Conservation (phyloP, 2,797 vertebrate genomes). For the Rhinophrynus dorsalis region DNA sequence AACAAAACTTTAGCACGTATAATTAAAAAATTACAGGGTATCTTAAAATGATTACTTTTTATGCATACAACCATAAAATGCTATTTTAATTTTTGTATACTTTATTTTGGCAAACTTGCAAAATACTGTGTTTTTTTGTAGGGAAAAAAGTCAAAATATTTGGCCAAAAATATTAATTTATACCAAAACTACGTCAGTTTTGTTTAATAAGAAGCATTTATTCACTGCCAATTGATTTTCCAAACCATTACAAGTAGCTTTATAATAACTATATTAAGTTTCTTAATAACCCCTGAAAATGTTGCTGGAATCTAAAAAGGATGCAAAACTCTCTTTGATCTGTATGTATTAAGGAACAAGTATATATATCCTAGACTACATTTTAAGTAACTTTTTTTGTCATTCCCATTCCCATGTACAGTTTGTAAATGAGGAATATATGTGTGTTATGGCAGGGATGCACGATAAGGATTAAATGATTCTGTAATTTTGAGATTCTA, state of each 20-base stretch:
- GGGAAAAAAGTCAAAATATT: slow-evolving; percentile 9
- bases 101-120: slow-evolving; percentile 22
- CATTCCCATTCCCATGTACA: too few species aligned
- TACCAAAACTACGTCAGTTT: slow-evolving; percentile 38
- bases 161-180: slow-evolving; percentile 46
- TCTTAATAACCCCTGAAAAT: slow-evolving; percentile 35
- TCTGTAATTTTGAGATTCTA: too few species aligned
- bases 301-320: slow-evolving; percentile 22
- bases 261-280: slow-evolving; percentile 45
- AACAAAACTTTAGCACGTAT: too few species aligned
- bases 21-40: too few species aligned
- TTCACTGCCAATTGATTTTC: slow-evolving; percentile 33
- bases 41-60: too few species aligned
- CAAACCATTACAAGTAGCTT: slow-evolving; percentile 33
- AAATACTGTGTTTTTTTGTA: slow-evolving; percentile 15
- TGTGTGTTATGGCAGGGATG: too few species aligned
- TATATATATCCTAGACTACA: slow-evolving; percentile 13
- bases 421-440: too few species aligned
- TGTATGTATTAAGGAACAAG: slow-evolving; percentile 1
- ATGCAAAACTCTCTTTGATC: slow-evolving; percentile 16
- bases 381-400: background rate
- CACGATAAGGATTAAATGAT: too few species aligned
- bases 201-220: slow-evolving; percentile 28
- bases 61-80: slow-evolving; percentile 31
- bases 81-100: too few species aligned